Evolutionary conservation across 2,113 vertebrate species (phyloP), one percentile per base, ranked within the genome.

Genomic region (Phalacrocorax aristotelis): DNA sequence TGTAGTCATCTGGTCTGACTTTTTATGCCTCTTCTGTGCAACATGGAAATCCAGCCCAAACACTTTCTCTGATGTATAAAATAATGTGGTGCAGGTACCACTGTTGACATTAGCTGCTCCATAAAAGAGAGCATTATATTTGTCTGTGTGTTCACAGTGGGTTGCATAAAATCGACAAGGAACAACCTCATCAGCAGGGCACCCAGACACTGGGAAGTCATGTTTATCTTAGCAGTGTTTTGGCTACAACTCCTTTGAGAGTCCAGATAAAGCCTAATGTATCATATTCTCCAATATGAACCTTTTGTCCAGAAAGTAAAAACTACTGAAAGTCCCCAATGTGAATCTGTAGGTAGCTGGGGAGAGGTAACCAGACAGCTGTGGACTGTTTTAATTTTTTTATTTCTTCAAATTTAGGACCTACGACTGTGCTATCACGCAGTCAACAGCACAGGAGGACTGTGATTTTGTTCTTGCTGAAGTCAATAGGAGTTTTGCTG

Each of bases 391-490:
- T 32, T 68, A 80, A 91, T 88, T 38, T 38, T 38, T 38, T 91
- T 90, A 95, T 96, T 94, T 83, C 78, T 93, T 94, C 83, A 82
- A 85, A 94, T 94, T 90, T 88, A 77, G 66, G 79, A 61, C 71
- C 82, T 77, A 7, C 78, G 93, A 12, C 75, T 1, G 1, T 74
- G 78, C 74, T 60, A 15, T 77, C 91, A 77, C 61, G 58, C 77
- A 72, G 69, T 60, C 81, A 87, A 77, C 65, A 64, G 44, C 30
- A 7, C 25, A 34, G 61, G 9, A 57, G 34, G 70, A 85, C 52
- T 19, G 2, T 46, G 87, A 90, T 92, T 82, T 95, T 93, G 85
- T 36, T 93, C 70, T 88, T 86, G 92, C 64, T 90, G 51, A 81
- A 93, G 93, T 95, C 90, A 94, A 9, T 66, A 75, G 48, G 54